Evolutionary conservation across 2,797 vertebrate species (phyloP).

Genomic region (Vespertilio murinus): DNA sequence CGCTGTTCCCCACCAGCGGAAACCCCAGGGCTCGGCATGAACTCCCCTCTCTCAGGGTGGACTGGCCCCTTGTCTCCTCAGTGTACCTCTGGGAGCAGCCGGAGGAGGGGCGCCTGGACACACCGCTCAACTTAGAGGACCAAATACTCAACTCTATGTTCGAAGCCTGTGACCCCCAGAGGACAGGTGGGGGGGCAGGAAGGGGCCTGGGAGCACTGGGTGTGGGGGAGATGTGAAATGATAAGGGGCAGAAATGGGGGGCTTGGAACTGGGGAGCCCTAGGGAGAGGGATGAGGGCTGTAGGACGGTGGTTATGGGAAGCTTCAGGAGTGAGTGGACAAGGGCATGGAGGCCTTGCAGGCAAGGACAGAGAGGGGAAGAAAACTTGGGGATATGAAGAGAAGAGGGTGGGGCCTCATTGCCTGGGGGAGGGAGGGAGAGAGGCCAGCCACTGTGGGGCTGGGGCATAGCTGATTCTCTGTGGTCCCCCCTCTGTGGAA

Average conservation of each 20-base stretch:
- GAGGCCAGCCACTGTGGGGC: background rate
- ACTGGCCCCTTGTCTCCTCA: conserved; percentile 45
- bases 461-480: background rate
- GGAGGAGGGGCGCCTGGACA: conserved; percentile 34
- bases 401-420: background rate
- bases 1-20: background rate
- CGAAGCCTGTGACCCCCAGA: conserved; percentile 81
- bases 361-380: background rate
- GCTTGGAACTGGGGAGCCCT: background rate
- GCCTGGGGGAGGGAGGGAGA: too few species aligned
- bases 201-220: background rate
- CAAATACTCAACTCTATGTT: conserved; percentile 82
- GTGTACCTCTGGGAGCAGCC: conserved; percentile 66
- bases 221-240: background rate
- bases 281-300: background rate
- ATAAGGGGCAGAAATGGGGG: background rate
- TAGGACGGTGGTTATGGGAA: background rate
- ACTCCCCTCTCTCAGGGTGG: background rate
- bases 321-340: background rate
- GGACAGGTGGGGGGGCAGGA: conserved; percentile 77
- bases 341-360: background rate
- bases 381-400: background rate
- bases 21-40: background rate
- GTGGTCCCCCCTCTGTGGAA: background rate
- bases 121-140: conserved; percentile 76